These are phyloP conservation scores for Drosophila sproati DNA, from an alignment of 1,140 invertebrate species.

Conservation along the genomic window DNA sequence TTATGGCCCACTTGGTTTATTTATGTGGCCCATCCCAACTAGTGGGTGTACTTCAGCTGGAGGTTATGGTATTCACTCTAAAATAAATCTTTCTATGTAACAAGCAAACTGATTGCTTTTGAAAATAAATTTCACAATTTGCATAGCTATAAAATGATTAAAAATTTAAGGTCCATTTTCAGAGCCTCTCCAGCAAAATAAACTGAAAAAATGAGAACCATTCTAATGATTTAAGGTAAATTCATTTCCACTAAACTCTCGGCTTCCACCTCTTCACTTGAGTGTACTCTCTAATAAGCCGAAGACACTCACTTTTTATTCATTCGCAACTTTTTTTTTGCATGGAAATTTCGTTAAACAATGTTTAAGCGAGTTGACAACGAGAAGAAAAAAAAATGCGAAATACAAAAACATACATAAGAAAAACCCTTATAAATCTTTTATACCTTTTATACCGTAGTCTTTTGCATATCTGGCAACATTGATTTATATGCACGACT, in stretches of 20 bases:
- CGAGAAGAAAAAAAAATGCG: not conserved
- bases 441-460: conserved; percentile 71
- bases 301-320: conserved; percentile 21
- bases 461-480: conserved; percentile 78
- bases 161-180: not conserved
- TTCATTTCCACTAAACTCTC: not conserved
- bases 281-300: conserved; percentile 4
- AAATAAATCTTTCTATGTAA: not conserved
- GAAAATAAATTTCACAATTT: not conserved
- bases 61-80: not conserved
- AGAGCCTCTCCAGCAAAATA: not conserved
- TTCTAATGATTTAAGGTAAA: not conserved
- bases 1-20: conserved; percentile 63
- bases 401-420: conserved; percentile 1
- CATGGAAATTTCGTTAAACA: conserved; percentile 70
- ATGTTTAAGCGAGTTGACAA: conserved; percentile 59
- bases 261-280: too few species aligned
- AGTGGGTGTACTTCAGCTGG: conserved; percentile 28
- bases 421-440: conserved; percentile 71
- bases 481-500: conserved; percentile 83
- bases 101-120: not conserved
- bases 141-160: not conserved
- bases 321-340: conserved; percentile 36
- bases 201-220: not conserved
- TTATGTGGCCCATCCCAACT: conserved; percentile 29